Base-by-base conservation (phyloP, 2,113 vertebrate species). In the Cacatua alba region DNA sequence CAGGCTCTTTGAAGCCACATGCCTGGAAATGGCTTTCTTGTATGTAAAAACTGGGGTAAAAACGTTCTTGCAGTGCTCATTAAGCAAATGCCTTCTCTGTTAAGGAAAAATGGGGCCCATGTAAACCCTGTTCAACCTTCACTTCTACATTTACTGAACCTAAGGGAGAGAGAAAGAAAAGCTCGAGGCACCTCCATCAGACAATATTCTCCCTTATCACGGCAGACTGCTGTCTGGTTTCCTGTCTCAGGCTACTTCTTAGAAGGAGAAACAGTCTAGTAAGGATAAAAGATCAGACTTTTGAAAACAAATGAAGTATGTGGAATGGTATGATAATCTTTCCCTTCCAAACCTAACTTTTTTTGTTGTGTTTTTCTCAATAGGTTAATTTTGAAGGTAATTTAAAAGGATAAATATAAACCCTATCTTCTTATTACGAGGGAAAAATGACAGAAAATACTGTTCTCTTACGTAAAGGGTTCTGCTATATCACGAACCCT, bases 231-330 rank as follows among this genome's bases (percentile, higher is more conserved):
- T 92, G 98, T 96, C 97, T 95, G 98, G 98, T 98, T 99, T 99
- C 99, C 99, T 99, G 98, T 98, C 98, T 98, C 94, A 93, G 93
- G 93, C 97, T 96, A 97, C 83, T 97, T 97, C 93, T 97, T 94
- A 97, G 95, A 98, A 98, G 96, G 97, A 98, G 98, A 95, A 97
- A 96, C 74, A 55, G 88, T 94, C 95, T 91, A 88, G 91, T 64
- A 96, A 97, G 94, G 96, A 92, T 97, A 97, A 96, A 93, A 97
- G 92, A 96, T 49, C 80, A 89, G 80, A 64, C 91, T 95, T 97
- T 20, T 70, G 79, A 97, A 98, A 97, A 96, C 48, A 95, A 96
- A 77, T 86, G 37, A 96, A 91, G 78, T 97, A 96, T 49, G 57
- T 77, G 79, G 79, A 97, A 97, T 64, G 81, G 76, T 74, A 97